Base-by-base conservation (phyloP, 2,888 invertebrate species). In the Drosophila borborema region DNA sequence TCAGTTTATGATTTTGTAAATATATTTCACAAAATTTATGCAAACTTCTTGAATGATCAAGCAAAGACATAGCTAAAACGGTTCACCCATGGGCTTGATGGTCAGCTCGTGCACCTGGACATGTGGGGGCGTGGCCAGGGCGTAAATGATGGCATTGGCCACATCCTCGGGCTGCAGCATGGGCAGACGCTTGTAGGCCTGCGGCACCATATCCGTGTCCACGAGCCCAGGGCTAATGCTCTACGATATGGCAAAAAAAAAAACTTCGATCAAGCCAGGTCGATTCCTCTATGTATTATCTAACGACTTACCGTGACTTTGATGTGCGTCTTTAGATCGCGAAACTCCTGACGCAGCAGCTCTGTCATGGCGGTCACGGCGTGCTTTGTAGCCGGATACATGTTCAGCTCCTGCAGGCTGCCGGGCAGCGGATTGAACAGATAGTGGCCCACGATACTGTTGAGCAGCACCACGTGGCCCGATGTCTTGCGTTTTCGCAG, bases 141-240 rank as follows among this genome's bases (percentile, higher is more conserved):
- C 82, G 62, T 81, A 91, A 58, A 91, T 63, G 5, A 91, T 80
- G 2, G 87, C 88, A 59, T 81, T 71, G 18, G 90, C 82, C 48
- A 92, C 82, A 80, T 91, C 92, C 63, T 86, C 88, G 0, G 91
- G 68, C 48, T 77, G 62, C 10, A 91, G 65, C 81, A 83, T 82
- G 36, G 84, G 76, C 55, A 87, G 46, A 7, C 61, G 53, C 10
- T 81, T 85, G 51, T 77, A 81, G 1, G 63, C 58, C 55, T 64
- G 51, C 0, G 91, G 83, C 62, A 93, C 92, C 61, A 94, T 80
- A 16, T 93, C 93, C 2, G 94, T 94, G 31, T 91, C 86, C 18
- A 94, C 94, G 12, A 93, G 85, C 2, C 94, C 94, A 0, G 94
- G 94, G 61, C 94, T 93, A 28, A 94, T 91, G 77, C 93, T 94